phyloP scores from a whole-genome alignment of 2,888 invertebrate species.

The Glaucopsyche alexis region DNA sequence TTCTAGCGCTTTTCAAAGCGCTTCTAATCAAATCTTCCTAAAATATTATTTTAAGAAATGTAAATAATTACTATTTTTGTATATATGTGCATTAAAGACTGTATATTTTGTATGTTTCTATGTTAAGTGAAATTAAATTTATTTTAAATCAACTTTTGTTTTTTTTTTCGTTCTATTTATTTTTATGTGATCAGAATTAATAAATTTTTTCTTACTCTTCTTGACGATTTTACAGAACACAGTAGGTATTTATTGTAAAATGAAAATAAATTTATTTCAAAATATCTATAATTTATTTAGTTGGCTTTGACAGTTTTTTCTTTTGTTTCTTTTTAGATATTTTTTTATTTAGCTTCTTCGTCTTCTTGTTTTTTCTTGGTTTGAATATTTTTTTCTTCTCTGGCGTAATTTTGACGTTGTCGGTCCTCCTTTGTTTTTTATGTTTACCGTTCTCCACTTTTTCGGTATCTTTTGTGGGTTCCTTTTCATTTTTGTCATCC shows the following conservation, averaged over 20 bases:
- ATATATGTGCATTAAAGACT: slow-evolving; percentile 66
- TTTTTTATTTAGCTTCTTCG: slow-evolving; percentile 33
- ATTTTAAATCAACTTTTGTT: slow-evolving; percentile 24
- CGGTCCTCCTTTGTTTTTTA: slow-evolving; percentile 57
- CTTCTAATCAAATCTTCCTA: not conserved
- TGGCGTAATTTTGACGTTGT: slow-evolving; percentile 43
- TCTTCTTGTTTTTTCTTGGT: slow-evolving; percentile 41
- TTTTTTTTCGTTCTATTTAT: not conserved
- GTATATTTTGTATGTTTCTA: slow-evolving; percentile 67
- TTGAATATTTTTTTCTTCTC: slow-evolving; percentile 34
- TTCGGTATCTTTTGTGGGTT: slow-evolving; percentile 45
- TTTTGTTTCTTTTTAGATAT: slow-evolving; percentile 36
- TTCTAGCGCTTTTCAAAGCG: not conserved
- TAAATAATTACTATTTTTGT: slow-evolving; percentile 37
- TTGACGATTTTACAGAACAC: no score
- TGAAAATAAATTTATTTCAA: slow-evolving; percentile 30
- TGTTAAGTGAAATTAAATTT: slow-evolving; percentile 28
- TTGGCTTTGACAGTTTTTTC: slow-evolving; percentile 39
- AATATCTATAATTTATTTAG: slow-evolving; percentile 32
- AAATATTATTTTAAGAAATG: slow-evolving; percentile 26
- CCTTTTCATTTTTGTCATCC: slow-evolving; percentile 47
- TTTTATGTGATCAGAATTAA: no score
- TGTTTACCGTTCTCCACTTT: slow-evolving; percentile 51
- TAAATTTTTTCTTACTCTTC: no score
- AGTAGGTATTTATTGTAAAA: slow-evolving; percentile 33